A percentile compares a stretch with the other conserved stretches of the same genome.
phyloP scores from a whole-genome alignment of 1,140 invertebrate species.

The Scaptomyza graminum region DNA sequence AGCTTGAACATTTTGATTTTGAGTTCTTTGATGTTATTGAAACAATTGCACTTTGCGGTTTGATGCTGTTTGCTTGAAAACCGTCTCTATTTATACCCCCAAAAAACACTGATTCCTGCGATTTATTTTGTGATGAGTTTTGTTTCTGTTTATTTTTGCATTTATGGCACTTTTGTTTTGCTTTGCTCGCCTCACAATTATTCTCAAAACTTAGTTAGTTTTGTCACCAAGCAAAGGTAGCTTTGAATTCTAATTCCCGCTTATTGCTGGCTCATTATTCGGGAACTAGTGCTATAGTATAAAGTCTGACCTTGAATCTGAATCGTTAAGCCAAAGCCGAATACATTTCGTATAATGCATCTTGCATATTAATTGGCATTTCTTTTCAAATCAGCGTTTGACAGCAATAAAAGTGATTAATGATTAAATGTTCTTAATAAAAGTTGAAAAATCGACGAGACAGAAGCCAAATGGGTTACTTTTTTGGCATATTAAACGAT shows the following conservation, averaged over 20 bases:
- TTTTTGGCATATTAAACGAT: background rate
- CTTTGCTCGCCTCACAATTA: background rate
- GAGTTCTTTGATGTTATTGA: constrained; percentile 42
- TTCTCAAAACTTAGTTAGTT: constrained; percentile 48
- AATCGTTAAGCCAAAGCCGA: constrained; percentile 37
- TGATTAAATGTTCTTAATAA: constrained; percentile 32
- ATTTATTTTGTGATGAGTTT: constrained; percentile 70
- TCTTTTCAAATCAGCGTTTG: constrained; percentile 47
- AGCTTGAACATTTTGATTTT: constrained; percentile 81
- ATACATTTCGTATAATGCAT: constrained; percentile 50
- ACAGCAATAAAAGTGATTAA: constrained; percentile 63
- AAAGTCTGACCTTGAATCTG: constrained; percentile 62
- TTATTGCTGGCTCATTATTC: constrained; percentile 56
- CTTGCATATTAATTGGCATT: constrained; percentile 71
- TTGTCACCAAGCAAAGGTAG: constrained; percentile 48
- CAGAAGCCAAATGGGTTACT: background rate
- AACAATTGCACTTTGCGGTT: constrained; percentile 61
- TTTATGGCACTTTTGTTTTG: constrained; percentile 14
- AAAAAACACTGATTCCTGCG: constrained; percentile 50
- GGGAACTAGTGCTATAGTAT: constrained; percentile 38
- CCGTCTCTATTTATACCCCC: constrained; percentile 63
- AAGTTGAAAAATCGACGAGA: constrained; percentile 10
- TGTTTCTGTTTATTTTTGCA: background rate
- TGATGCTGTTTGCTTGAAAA: constrained; percentile 50
- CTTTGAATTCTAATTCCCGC: constrained; percentile 72